Evolutionary conservation across 1,140 invertebrate genomes (phyloP), one percentile per base, ranked within the genome.

Genomic region (Wasmannia auropunctata): DNA sequence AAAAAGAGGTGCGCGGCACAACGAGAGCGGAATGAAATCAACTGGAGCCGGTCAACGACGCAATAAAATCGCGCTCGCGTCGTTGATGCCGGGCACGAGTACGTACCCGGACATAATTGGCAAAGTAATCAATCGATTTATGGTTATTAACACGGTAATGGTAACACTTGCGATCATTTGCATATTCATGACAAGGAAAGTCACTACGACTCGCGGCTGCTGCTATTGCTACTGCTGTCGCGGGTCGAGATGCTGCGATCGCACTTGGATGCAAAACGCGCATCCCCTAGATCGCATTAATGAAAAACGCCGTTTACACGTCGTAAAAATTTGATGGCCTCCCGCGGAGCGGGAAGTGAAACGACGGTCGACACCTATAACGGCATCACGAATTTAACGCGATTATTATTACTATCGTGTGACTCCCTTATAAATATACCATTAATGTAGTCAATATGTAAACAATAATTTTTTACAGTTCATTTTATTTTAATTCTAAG

Each of bases 41-140:
- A 40, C 37, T n/a, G 67, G n/a, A 40, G 25, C 76, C 63, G 76
- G 37, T 74, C 65, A 86, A 86, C 62, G 70, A 46, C 1, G 28
- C 54, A 77, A 85, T 72, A 69, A 88, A 72, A 77, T 72, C 37
- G 54, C 85, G 56, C 62, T 31, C 75, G 28, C 28, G 10, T 51
- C 25, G 28, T 22, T 31, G 67, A 75, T 54, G 69, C 40, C 34
- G 28, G 16, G 22, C 19, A 16, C 69, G 54, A 51, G 37, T 63
- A 31, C 19, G n/a, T 28, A 37, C n/a, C 56, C 56, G 40, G 81
- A 67, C 85, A 84, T 86, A 86, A 88, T 89, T 75, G 76, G 76
- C 70, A 56, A 67, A 62, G 85, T 89, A 90, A 90, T 87, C 87
- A 90, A 90, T 87, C 87, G 80, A 89, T 90, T 90, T 90, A 89